Percentiles rank a stretch among this genome's conserved stretches.
phyloP scores from a whole-genome alignment of 2,113 vertebrate species.

The Crotalus horridus region DNA sequence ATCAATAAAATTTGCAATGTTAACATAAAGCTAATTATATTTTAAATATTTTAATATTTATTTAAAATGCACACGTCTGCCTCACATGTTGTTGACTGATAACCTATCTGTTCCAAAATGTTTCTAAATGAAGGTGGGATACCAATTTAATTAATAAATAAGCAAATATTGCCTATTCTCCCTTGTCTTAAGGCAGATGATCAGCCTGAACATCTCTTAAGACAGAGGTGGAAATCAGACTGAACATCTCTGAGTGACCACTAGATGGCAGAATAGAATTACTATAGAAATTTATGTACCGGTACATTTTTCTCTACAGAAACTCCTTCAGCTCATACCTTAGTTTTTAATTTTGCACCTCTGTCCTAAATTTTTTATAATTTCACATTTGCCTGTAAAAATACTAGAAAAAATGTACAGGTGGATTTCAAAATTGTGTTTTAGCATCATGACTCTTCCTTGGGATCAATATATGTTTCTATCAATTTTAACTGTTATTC shows the following conservation, averaged over 20 bases:
- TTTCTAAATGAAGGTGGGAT: not conserved
- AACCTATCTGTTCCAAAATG: not conserved
- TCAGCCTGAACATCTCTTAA: not conserved
- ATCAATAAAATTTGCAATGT: not conserved
- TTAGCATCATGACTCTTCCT: not conserved
- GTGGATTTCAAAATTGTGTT: not conserved
- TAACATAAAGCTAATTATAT: not conserved
- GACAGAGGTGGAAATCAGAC: not conserved
- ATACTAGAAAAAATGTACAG: not conserved
- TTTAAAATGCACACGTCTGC: not conserved
- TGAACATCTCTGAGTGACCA: not conserved
- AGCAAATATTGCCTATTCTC: not conserved
- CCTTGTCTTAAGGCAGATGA: not conserved
- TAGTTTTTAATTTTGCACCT: not conserved
- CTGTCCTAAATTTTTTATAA: fast-evolving
- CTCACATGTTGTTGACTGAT: not conserved
- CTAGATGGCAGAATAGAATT: not conserved
- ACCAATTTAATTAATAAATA: not conserved
- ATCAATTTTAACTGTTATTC: slow-evolving; percentile 17
- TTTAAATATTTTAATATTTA: not conserved
- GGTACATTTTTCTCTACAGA: not conserved
- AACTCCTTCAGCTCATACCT: not conserved
- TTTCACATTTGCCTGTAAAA: not conserved
- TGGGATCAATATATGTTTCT: not conserved
- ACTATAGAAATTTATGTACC: not conserved